Base-by-base conservation (phyloP, 2,797 vertebrate genomes). In the Pelochelys cantorii region DNA sequence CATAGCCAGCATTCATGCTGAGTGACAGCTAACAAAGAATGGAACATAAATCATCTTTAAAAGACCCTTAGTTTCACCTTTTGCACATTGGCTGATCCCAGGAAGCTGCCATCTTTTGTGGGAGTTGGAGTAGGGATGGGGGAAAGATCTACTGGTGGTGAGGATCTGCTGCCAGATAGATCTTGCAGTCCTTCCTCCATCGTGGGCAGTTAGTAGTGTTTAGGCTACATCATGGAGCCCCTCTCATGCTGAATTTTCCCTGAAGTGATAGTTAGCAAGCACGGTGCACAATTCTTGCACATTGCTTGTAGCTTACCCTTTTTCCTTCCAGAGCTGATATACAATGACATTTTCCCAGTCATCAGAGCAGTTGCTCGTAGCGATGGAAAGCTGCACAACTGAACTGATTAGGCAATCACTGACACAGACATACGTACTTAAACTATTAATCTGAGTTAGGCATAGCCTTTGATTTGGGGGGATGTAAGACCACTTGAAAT, bases 401-500 rank as follows among this genome's bases (percentile, higher is more conserved):
- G 29, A 86, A 54, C 42, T 53, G 83, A 0, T 82, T 75, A 54
- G 52, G 7, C 85, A 80, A 0, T 23, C 79, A 13, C 0, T 29
- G 52, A 9, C 42, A 18, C 12, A 15, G 42, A 88, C 5, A 7
- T 34, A 75, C 23, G 27, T 0, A 1, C 29, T 77, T 23, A 59
- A 87, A 54, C 71, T 48, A 79, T 80, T 87, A 83, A 13, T 92
- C 80, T 80, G 56, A 13, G 27, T 75, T 90, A 84, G 82, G 52
- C 3, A 31, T 82, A 22, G 60, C 4, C 29, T 55, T 71, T 90
- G 59, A 71, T 94, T 17, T 42, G 11, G 3, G 2, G 60, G 27
- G 34, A 53, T 23, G 65, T 4, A 86, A 29, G 5, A 18, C 14
- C 15, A 87, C 79, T 87, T 86, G 25, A 93, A 93, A 92, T 83